A percentile compares a stretch with the other conserved stretches of the same genome.
phyloP scores from a whole-genome alignment of 2,888 invertebrate species.

The Timema cristinae region DNA sequence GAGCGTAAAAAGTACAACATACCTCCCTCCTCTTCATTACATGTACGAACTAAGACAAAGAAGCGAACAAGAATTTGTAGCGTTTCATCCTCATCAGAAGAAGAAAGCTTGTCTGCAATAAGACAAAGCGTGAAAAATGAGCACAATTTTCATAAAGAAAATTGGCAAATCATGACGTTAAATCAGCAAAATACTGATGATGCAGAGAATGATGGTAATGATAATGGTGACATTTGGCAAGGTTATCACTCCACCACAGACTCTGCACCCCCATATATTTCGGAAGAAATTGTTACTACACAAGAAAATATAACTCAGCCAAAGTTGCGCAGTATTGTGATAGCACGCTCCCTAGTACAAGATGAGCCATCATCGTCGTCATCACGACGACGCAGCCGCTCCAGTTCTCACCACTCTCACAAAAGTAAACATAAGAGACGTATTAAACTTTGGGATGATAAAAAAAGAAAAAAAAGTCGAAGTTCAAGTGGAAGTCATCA shows the following conservation, averaged over 20 bases:
- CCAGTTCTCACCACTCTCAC: too few species aligned
- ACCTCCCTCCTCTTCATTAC: too few species aligned
- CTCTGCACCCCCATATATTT: neutral
- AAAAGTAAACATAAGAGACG: too few species aligned
- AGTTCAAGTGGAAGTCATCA: too few species aligned
- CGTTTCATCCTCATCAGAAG: neutral
- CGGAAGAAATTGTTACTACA: constrained; percentile 1
- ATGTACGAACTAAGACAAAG: too few species aligned
- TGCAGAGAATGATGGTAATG: neutral
- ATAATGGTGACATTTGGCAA: neutral
- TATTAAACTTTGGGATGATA: too few species aligned
- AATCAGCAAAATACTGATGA: neutral
- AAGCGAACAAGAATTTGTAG: too few species aligned
- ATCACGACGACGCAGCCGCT: too few species aligned
- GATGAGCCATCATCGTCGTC: too few species aligned
- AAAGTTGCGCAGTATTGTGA: constrained; percentile 7
- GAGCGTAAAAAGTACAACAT: too few species aligned
- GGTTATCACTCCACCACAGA: too few species aligned
- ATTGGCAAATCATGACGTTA: neutral
- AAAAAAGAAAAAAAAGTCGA: too few species aligned
- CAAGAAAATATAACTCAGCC: neutral
- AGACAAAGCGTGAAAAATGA: neutral
- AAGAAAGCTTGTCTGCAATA: neutral
- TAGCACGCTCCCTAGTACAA: neutral
- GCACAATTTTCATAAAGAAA: neutral